Evolutionary conservation across 2,797 vertebrate species (phyloP), one percentile per base, ranked within the genome.

Genomic region (Urocyon cinereoargenteus): DNA sequence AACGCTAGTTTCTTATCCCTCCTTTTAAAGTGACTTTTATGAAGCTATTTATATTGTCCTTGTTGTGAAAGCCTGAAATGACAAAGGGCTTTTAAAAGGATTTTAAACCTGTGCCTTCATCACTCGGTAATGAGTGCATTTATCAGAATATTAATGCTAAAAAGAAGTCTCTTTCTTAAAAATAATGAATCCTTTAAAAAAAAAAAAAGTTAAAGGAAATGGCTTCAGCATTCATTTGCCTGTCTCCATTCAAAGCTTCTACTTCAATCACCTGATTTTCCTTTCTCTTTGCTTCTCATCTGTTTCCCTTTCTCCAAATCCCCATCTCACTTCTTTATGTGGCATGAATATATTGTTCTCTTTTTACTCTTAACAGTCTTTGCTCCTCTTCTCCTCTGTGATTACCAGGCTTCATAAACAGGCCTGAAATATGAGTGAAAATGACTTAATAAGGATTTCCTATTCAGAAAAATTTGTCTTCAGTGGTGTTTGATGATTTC

Each of bases 361-460:
- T 31, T 5, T 64, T 73, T 34, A 84, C 2, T 51, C 51, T 84
- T 86, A 45, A 70, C 3, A 68, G 12, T 26, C 21, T 96, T 49
- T 94, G 18, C 26, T 79, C 9, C 92, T 77, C 7, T 36, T 75
- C 11, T 95, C 68, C 13, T 79, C 5, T 92, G 70, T 96, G 59
- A 83, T 84, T 96, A 92, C 49, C 24, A 66, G 24, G 13, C 51
- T 95, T 28, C 64, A 84, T 61, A 85, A 51, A 73, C 4, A 36
- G 14, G 3, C 49, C 16, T 36, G 40, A 94, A 84, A 40, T 82
- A 53, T 59, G 15, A 89, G 70, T 89, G 49, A 91, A 97, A 96
- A 84, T 95, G 21, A 94, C 64, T 92, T 96, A 94, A 92, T 97
- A 94, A 92, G 16, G 10, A 90, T 92, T 94, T 97, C 26, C 28